Evolutionary conservation across 2,888 invertebrate genomes (phyloP).

Genomic region (Orthosia gracilis): DNA sequence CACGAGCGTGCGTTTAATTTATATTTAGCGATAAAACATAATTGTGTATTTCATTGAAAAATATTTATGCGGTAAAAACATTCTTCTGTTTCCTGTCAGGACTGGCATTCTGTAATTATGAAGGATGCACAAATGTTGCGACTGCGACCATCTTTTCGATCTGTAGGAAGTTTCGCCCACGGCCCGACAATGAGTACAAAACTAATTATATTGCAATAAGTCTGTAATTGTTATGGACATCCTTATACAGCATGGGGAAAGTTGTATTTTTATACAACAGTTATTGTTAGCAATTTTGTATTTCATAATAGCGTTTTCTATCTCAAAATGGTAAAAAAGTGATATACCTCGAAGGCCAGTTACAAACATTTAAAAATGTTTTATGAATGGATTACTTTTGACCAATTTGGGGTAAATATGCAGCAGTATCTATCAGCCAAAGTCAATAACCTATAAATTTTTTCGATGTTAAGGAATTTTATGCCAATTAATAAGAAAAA

Average conservation of each 20-base stretch:
- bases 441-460: not conserved
- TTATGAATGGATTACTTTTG: not conserved
- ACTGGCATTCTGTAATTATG: constrained; percentile 60
- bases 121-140: constrained; percentile 37
- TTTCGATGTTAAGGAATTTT: not conserved
- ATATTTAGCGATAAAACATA: constrained; percentile 70
- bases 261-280: not conserved
- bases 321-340: not conserved
- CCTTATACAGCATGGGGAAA: not conserved
- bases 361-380: not conserved
- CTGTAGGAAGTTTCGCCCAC: not conserved
- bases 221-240: not conserved
- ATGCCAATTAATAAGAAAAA: constrained; percentile 8
- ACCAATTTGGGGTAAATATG: not conserved
- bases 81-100: constrained; percentile 53
- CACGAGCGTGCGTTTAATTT: constrained; percentile 67
- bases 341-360: not conserved
- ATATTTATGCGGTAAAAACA: constrained; percentile 62
- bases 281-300: not conserved
- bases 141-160: constrained; percentile 1
- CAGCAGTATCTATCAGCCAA: not conserved
- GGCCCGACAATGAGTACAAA: not conserved
- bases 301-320: not conserved
- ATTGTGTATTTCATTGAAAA: constrained; percentile 69
- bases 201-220: constrained; percentile 22